phyloP scores from a whole-genome alignment of 2,888 invertebrate species.

The Troglohyphantes excavatus region DNA sequence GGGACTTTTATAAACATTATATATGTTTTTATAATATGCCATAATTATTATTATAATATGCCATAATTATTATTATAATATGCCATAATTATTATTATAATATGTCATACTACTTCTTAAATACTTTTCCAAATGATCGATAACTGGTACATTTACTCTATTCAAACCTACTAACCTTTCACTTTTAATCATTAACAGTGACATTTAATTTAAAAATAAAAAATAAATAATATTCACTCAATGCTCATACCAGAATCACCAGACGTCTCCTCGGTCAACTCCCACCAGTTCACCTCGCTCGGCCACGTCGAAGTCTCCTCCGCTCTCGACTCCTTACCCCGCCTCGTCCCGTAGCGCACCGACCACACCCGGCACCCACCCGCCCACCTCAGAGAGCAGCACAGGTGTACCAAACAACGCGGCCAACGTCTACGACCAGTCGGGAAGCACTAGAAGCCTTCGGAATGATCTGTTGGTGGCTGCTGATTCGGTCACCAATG shows the following conservation, averaged over 20 bases:
- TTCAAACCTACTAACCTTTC: too few relatives aligned
- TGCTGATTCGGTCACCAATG: constrained; percentile 98
- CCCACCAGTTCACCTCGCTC: constrained; percentile 82
- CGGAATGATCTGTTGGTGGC: constrained; percentile 93
- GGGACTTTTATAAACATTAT: too few relatives aligned
- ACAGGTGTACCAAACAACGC: constrained; percentile 84
- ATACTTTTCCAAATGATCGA: too few relatives aligned
- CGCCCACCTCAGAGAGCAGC: constrained; percentile 81
- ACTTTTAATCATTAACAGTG: too few relatives aligned
- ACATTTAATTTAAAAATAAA: too few relatives aligned
- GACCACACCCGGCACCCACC: constrained; percentile 81
- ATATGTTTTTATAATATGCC: too few relatives aligned
- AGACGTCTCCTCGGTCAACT: constrained; percentile 80
- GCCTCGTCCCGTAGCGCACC: constrained; percentile 81
- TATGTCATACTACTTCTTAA: too few relatives aligned
- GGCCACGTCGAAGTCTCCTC: constrained; percentile 84
- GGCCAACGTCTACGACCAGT: constrained; percentile 83
- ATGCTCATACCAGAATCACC: constrained; percentile 79
- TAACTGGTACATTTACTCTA: too few relatives aligned
- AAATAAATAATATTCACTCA: too few relatives aligned
- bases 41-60: too few relatives aligned
- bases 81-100: too few relatives aligned
- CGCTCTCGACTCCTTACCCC: constrained; percentile 81
- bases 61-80: too few relatives aligned
- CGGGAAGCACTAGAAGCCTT: constrained; percentile 80